Percentiles rank a stretch among this genome's conserved stretches.
Evolutionary conservation across 2,113 vertebrate species (phyloP).

Genomic region (Gnathonemus echidnorhynchus): DNA sequence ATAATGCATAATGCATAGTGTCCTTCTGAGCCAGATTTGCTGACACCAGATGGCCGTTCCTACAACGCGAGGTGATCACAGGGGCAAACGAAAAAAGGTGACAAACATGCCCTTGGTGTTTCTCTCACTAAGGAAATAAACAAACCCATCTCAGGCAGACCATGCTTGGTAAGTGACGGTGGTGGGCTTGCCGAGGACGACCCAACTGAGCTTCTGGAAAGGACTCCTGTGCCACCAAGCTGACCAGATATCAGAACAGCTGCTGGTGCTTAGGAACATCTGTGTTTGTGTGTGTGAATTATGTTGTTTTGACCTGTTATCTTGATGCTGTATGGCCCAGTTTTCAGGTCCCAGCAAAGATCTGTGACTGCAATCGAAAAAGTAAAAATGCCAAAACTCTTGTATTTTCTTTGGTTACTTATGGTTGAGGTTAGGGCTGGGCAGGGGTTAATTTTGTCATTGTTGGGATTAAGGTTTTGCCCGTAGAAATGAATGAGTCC

Average conservation of each 20-base stretch:
- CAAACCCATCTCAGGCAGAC: not conserved
- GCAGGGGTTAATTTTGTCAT: too few relatives aligned
- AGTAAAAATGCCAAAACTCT: too few relatives aligned
- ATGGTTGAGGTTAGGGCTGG: too few relatives aligned
- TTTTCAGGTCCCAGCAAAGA: too few relatives aligned
- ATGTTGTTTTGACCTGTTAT: not conserved
- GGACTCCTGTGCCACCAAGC: slow-evolving; percentile 47
- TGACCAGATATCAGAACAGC: slow-evolving; percentile 51
- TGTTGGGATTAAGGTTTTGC: too few relatives aligned
- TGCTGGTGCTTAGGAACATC: not conserved
- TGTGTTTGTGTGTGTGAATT: not conserved
- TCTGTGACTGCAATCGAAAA: too few relatives aligned
- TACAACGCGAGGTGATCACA: slow-evolving; percentile 51
- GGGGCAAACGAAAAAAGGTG: slow-evolving; percentile 53
- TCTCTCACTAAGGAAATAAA: slow-evolving; percentile 36
- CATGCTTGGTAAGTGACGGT: slow-evolving; percentile 47
- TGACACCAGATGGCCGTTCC: slow-evolving; percentile 56
- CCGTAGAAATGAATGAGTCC: too few relatives aligned
- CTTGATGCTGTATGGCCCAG: not conserved
- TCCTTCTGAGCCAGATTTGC: slow-evolving; percentile 44
- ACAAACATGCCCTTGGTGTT: slow-evolving; percentile 61
- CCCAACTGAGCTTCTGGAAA: slow-evolving; percentile 56
- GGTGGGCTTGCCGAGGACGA: slow-evolving; percentile 45
- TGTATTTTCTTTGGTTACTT: too few relatives aligned
- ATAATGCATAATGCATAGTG: slow-evolving; percentile 21